phyloP scores from a whole-genome alignment of 2,797 vertebrate genomes.

The Anisognathus igniventris region DNA sequence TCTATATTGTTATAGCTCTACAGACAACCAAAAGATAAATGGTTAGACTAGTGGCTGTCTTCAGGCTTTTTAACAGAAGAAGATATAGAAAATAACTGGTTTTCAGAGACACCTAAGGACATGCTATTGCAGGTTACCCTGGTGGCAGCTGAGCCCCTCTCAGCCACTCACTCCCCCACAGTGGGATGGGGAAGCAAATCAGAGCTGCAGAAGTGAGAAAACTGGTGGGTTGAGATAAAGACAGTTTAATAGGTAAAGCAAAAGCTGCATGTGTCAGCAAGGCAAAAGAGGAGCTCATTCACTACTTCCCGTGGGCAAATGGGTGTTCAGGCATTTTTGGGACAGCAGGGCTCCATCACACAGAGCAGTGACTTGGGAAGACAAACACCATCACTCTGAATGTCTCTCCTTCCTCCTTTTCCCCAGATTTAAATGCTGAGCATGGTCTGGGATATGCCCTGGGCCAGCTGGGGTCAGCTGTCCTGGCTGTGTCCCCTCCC shows the following conservation, averaged over 20 bases:
- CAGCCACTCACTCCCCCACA: neutral
- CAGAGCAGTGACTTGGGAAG: neutral
- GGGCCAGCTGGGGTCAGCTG: neutral
- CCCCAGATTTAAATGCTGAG: rapidly evolving
- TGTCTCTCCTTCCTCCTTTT: neutral
- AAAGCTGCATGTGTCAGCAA: neutral
- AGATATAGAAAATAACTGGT: neutral
- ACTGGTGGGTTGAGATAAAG: neutral
- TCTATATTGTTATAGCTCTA: neutral
- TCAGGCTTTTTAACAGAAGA: neutral
- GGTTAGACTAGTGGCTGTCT: neutral
- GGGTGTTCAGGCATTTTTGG: neutral
- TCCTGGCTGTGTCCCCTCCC: neutral
- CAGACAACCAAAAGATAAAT: neutral
- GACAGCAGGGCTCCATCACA: neutral
- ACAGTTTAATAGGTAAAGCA: neutral
- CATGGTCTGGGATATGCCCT: neutral
- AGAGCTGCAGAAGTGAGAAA: neutral
- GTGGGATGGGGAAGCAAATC: neutral
- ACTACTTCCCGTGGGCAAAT: neutral
- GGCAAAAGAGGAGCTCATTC: neutral
- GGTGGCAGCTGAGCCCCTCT: neutral
- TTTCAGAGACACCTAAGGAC: neutral
- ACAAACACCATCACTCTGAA: neutral
- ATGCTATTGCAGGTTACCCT: neutral